These are phyloP conservation scores for Grammomys surdaster DNA, from an alignment of 2,113 vertebrate genomes.

Conservation along the genomic window DNA sequence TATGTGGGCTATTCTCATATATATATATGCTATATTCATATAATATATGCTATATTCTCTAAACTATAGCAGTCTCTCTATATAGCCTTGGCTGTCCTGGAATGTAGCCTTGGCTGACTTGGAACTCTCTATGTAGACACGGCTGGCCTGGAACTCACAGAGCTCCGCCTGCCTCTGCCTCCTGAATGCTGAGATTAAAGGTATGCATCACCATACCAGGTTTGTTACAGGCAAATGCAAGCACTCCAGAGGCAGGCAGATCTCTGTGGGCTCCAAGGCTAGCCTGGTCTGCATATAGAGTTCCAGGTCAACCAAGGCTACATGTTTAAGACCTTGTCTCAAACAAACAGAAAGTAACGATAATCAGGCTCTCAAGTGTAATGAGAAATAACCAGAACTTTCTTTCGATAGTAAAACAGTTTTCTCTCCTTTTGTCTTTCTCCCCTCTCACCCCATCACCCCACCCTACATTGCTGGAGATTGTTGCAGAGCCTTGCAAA, in stretches of 20 bases:
- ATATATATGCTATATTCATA: no score
- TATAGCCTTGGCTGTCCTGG: neutral
- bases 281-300: neutral
- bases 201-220: neutral
- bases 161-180: neutral
- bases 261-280: neutral
- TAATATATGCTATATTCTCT: no score
- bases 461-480: neutral
- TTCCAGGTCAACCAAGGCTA: neutral
- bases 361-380: neutral
- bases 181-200: neutral
- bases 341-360: neutral
- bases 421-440: neutral
- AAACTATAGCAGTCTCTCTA: neutral
- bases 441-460: neutral
- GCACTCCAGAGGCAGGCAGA: neutral
- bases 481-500: neutral
- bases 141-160: neutral
- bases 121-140: neutral
- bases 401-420: neutral
- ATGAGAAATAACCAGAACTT: slow-evolving; percentile 19
- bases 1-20: neutral
- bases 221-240: neutral
- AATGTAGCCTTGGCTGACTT: no score
- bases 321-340: neutral